Conservation (phyloP, 2,113 vertebrate genomes). For the Thoracochromis brauschi region DNA sequence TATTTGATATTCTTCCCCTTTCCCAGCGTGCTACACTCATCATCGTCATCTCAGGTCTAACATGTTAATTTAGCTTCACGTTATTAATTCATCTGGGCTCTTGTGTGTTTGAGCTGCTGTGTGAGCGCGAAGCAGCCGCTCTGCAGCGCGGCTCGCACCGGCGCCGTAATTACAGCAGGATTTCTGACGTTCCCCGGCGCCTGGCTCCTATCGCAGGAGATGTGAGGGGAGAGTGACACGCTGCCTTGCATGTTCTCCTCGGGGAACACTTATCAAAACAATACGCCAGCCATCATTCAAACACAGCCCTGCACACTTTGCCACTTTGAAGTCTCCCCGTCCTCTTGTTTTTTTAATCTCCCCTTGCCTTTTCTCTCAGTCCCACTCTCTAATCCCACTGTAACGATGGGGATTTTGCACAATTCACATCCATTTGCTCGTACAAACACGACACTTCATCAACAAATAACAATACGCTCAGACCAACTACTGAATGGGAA, state of each 20-base stretch:
- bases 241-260: slow-evolving; percentile 43
- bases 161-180: slow-evolving; percentile 16
- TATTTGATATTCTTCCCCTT: slow-evolving; percentile 2
- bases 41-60: slow-evolving; percentile 16
- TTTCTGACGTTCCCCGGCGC: slow-evolving; percentile 12
- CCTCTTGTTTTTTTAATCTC: slow-evolving; percentile 44
- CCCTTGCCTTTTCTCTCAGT: background rate
- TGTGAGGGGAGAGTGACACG: slow-evolving; percentile 45
- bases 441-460: slow-evolving; percentile 40
- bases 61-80: slow-evolving; percentile 24
- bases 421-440: slow-evolving; percentile 28
- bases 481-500: slow-evolving; percentile 27
- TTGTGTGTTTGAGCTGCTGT: background rate
- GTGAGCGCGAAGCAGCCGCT: background rate
- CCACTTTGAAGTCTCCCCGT: slow-evolving; percentile 48
- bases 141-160: background rate
- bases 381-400: slow-evolving; percentile 24
- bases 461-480: slow-evolving; percentile 48
- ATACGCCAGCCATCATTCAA: slow-evolving; percentile 55
- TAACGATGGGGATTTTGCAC: slow-evolving; percentile 33
- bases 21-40: background rate
- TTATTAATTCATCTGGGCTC: slow-evolving; percentile 28
- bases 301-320: slow-evolving; percentile 30
- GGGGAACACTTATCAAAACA: slow-evolving; percentile 66
- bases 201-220: slow-evolving; percentile 20